Evolutionary conservation across 2,888 invertebrate species (phyloP).

Genomic region (Kuschelorhynchus macadamiae): DNA sequence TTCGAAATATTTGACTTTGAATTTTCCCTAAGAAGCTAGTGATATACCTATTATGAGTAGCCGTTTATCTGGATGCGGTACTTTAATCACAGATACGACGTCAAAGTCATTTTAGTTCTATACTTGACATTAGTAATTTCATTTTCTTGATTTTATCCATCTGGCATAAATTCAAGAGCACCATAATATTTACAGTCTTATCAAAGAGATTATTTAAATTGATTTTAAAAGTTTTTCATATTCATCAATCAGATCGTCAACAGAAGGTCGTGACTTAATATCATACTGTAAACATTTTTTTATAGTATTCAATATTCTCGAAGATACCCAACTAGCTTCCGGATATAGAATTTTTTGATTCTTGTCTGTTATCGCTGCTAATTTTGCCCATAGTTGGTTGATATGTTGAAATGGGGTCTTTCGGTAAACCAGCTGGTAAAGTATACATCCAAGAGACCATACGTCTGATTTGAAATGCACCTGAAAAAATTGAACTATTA

Average conservation of each 20-base stretch:
- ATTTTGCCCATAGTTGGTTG: slow-evolving; percentile 53
- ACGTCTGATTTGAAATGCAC: slow-evolving; percentile 94
- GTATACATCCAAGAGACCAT: slow-evolving; percentile 97
- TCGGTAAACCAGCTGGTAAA: slow-evolving; percentile 93
- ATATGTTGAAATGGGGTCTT: slow-evolving; percentile 93
- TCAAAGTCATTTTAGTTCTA: too few species aligned
- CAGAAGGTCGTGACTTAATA: slow-evolving; percentile 80
- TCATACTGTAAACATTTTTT: slow-evolving; percentile 82
- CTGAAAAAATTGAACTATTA: slow-evolving; percentile 68
- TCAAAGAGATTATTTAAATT: slow-evolving; percentile 20
- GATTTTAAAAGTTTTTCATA: slow-evolving; percentile 54
- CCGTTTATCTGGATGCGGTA: too few species aligned
- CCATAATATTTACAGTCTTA: too few species aligned
- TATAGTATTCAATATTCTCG: slow-evolving; percentile 75
- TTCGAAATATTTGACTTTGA: too few species aligned
- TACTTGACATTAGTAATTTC: too few species aligned
- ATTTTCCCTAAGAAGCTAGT: too few species aligned
- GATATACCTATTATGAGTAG: too few species aligned
- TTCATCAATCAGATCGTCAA: slow-evolving; percentile 77
- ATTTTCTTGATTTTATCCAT: too few species aligned
- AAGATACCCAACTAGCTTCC: slow-evolving; percentile 71
- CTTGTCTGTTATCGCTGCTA: slow-evolving; percentile 57
- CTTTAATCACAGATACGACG: too few species aligned
- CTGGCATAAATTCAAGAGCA: too few species aligned
- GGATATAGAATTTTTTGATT: slow-evolving; percentile 83